Conservation (phyloP, 2,888 invertebrate species). For the Cephus nigrinus region DNA sequence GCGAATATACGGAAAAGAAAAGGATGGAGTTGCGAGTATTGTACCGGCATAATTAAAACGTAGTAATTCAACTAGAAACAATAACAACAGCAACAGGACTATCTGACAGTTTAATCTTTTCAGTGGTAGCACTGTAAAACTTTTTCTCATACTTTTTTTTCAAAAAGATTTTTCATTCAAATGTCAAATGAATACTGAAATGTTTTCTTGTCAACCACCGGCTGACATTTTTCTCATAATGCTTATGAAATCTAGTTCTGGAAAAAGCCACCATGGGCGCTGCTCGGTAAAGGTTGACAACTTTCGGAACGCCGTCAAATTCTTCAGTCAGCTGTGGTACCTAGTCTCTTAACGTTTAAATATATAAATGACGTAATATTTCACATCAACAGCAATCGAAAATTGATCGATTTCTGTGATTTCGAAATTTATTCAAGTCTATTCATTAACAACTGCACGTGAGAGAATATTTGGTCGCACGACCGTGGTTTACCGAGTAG, state of each 20-base stretch:
- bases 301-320: background rate
- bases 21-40: background rate
- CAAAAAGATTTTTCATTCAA: no score
- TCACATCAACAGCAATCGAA: background rate
- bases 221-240: background rate
- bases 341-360: no score
- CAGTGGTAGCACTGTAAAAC: no score
- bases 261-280: background rate
- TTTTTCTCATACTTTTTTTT: no score
- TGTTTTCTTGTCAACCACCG: background rate
- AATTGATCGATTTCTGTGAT: no score
- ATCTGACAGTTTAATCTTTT: no score
- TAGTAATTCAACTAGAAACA: background rate
- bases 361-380: background rate
- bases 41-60: background rate
- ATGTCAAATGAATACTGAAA: background rate
- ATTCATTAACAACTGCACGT: no score
- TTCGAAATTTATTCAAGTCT: no score
- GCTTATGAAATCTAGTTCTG: no score
- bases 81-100: no score
- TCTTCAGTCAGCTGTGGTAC: background rate
- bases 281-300: background rate
- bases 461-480: no score
- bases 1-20: background rate
- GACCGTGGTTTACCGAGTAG: no score